Percentiles rank a stretch among this genome's conserved stretches.
phyloP scores from a whole-genome alignment of 1,140 invertebrate species.

The Bombus haemorrhoidalis region DNA sequence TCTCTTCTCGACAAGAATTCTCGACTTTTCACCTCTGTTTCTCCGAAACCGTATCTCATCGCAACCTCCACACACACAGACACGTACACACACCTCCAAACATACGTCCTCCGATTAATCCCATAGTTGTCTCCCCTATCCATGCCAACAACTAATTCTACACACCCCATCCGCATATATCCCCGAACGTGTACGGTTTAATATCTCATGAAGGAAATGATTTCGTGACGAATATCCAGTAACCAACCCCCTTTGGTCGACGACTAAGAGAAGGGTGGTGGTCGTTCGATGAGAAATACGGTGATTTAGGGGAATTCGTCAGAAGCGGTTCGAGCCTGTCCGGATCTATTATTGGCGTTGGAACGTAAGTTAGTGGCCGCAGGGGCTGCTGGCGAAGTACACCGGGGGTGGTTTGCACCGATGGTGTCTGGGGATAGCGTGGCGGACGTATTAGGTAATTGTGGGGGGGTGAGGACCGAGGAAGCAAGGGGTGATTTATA shows the following conservation, averaged over 20 bases:
- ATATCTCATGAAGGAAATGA: slow-evolving; percentile 38
- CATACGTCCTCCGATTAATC: not conserved
- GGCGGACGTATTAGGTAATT: slow-evolving; percentile 79
- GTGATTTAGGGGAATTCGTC: slow-evolving; percentile 69
- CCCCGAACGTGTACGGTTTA: not conserved
- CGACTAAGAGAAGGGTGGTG: not conserved
- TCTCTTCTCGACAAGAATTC: too few relatives aligned
- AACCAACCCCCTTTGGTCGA: not conserved
- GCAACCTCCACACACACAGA: too few relatives aligned
- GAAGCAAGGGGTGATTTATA: slow-evolving; percentile 76
- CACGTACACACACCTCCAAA: too few relatives aligned
- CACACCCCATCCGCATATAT: not conserved
- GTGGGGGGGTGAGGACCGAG: slow-evolving; percentile 60
- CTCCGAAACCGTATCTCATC: not conserved
- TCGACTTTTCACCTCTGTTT: not conserved
- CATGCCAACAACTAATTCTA: too few relatives aligned
- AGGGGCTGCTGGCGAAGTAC: slow-evolving; percentile 38
- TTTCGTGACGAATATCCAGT: slow-evolving; percentile 35
- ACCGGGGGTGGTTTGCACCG: slow-evolving; percentile 55
- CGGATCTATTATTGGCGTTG: slow-evolving; percentile 69
- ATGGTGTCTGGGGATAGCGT: slow-evolving; percentile 72
- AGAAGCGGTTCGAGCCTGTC: slow-evolving; percentile 54
- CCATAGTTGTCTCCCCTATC: not conserved
- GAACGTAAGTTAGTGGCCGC: slow-evolving; percentile 66
- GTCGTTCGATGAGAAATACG: slow-evolving; percentile 41